phyloP scores from a whole-genome alignment of 1,140 invertebrate genomes.

The Hirudo medicinalis region DNA sequence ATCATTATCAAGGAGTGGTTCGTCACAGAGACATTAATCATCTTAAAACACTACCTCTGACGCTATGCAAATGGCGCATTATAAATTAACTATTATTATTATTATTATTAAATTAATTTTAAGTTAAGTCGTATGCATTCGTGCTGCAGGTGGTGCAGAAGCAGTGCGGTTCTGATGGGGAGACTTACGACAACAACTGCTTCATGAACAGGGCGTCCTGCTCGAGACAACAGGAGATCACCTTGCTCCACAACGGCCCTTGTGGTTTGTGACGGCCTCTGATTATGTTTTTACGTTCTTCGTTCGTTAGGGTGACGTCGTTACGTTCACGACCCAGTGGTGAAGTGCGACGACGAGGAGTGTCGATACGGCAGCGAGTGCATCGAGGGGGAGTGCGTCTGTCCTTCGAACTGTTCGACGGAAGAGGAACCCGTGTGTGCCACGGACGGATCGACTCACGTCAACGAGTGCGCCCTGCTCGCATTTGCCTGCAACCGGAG shows the following conservation, averaged over 20 bases:
- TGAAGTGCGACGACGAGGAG: neutral
- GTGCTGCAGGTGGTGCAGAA: too few species aligned
- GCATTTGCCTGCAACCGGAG: slow-evolving; percentile 65
- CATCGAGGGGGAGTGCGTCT: neutral
- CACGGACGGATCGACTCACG: slow-evolving; percentile 61
- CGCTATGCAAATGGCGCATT: too few species aligned
- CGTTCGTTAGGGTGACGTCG: neutral
- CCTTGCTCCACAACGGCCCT: neutral
- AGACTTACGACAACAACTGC: slow-evolving; percentile 73
- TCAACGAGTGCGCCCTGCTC: slow-evolving; percentile 61
- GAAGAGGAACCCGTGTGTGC: slow-evolving; percentile 48
- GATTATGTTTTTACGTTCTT: neutral
- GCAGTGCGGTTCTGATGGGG: slow-evolving; percentile 59
- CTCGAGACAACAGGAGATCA: slow-evolving; percentile 27
- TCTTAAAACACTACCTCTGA: too few species aligned
- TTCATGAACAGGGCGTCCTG: slow-evolving; percentile 61
- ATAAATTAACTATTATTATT: too few species aligned
- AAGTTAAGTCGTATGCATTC: too few species aligned
- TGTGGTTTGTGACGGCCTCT: neutral
- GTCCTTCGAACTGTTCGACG: neutral
- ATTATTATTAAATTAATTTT: too few species aligned
- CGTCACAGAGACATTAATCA: too few species aligned
- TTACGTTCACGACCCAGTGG: neutral
- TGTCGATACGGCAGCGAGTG: neutral
- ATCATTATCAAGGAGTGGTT: too few species aligned